Base-by-base conservation (phyloP, 2,888 invertebrate species). In the Phyto melanocephala region DNA sequence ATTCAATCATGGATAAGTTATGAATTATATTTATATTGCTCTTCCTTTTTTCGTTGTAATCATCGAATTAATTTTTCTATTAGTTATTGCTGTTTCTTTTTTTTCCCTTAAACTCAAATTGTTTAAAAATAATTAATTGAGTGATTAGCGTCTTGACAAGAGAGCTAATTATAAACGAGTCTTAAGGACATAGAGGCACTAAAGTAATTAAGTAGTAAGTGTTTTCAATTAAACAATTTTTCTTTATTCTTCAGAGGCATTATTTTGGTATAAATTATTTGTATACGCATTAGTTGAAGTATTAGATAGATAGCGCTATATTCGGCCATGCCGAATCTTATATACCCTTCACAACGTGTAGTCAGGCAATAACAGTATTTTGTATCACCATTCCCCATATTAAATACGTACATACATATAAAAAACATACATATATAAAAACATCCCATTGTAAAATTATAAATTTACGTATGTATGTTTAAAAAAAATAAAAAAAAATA, bases 1-100 rank as follows among this genome's bases (percentile, higher is more conserved):
- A 81, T 81, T 78, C 81, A 81, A 81, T 81, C 68, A 70, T 50
- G 35, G 47, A 63, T 56, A 74, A 81, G 50, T 81, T 78, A 74
- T 68, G 63, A 81, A 81, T 67, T 71, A 72, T 68, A 68, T 33
- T 40, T 71, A 72, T 72, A 63, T 22, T 40, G 28, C 17, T 33
- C 22, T 63, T 65, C 15, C 68, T 3, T 6, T 56, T 63, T 56
- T 6, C 17, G n/a, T 8, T 24, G 8, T n/a, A 60, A 42, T 65
- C 42, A 22, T 28, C 24, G 17, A 13, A 33, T 11, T 35, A 11
- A 15, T 68, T 54, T 58, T 47, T 24, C 3, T 47, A 17, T 24
- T 37, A 37, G 20, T 60, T 22, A 10, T 13, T 40, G 1, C 2
- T 35, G 17, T 5, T 33, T 45, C 15, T 17, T 56, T 40, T 20